Conservation (phyloP, 2,797 vertebrate species). For the Scarus forsteni region DNA sequence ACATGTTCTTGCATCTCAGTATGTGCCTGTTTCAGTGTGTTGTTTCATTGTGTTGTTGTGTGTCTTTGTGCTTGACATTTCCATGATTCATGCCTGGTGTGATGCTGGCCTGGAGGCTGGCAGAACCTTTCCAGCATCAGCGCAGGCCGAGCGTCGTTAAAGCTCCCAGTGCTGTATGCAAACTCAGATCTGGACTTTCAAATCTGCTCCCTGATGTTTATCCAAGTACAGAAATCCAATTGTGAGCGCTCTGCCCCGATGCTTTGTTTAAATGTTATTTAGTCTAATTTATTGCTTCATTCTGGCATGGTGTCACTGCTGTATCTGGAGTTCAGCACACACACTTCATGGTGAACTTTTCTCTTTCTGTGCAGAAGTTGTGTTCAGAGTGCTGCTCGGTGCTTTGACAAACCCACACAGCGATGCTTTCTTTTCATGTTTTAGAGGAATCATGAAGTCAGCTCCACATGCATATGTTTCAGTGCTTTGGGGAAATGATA, state of each 20-base stretch:
- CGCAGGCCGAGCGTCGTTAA: conserved; percentile 51
- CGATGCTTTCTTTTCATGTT: conserved; percentile 66
- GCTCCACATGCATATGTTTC: conserved; percentile 71
- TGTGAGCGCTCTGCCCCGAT: conserved; percentile 19
- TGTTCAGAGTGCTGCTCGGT: conserved; percentile 58
- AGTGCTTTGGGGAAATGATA: conserved; percentile 75
- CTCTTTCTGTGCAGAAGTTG: conserved; percentile 60
- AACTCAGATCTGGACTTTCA: not conserved
- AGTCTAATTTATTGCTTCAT: conserved; percentile 12
- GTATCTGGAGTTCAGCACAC: conserved; percentile 19
- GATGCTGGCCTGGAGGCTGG: conserved; percentile 79
- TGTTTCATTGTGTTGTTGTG: not conserved
- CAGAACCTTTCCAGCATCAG: conserved; percentile 78
- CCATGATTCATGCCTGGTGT: conserved; percentile 81
- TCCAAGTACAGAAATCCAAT: conserved; percentile 19
- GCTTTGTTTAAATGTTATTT: conserved; percentile 12
- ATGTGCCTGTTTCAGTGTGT: not conserved
- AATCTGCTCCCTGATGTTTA: conserved; percentile 12
- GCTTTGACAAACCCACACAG: conserved; percentile 67
- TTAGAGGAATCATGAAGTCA: conserved; percentile 66
- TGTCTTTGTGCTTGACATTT: conserved; percentile 84
- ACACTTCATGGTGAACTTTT: conserved; percentile 53
- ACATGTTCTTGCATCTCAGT: too few species aligned
- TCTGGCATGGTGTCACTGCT: conserved; percentile 18
- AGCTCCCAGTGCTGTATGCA: not conserved